Evolutionary conservation across 2,797 vertebrate genomes (phyloP), one percentile per base, ranked within the genome.

Genomic region (Manis javanica): DNA sequence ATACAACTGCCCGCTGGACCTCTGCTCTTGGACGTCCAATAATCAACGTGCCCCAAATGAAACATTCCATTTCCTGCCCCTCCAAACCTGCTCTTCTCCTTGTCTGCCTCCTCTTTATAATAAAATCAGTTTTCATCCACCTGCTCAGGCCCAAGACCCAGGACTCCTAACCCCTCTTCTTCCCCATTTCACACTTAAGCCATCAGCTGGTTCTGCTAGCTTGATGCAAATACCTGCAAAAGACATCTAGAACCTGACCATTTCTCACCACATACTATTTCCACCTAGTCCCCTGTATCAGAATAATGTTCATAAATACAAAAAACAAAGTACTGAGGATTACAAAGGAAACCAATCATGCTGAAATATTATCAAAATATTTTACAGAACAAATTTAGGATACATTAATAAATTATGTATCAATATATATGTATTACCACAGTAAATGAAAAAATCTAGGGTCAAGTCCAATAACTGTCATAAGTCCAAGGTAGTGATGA

Each of bases 1-100:
- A 7, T 10, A 10, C 0, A 0, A 21, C 57, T 0, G 1, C 53
- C 49, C 34, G 3, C 11, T 0, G n/a, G 64, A 42, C 18, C 5
- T 59, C 51, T 79, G 19, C 46, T 77, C 39, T 81, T 21, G 39
- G 77, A 37, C 0, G 0, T 31, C 74, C 51, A 59, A 37, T 78
- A 69, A 37, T 6, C 53, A 29, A 2, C 53, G 78, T 0, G 21
- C 19, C 46, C 26, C 42, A 63, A 8, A 34, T 2, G 46, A 77
- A 84, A 23, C 53, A 79, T 91, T n/a, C 21, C 3, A 57, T 57
- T 37, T 53, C 55, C 34, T 23, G 53, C 0, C n/a, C 63, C 72
- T 29, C 3, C 12, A n/a, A 29, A 12, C 21, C 66, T 59, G 11
- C 10, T 24, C 29, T 14, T 64, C 19, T 46, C 74, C 14, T n/a